Evolutionary conservation across 2,797 vertebrate genomes (phyloP).

Genomic region (Sciaenops ocellatus): DNA sequence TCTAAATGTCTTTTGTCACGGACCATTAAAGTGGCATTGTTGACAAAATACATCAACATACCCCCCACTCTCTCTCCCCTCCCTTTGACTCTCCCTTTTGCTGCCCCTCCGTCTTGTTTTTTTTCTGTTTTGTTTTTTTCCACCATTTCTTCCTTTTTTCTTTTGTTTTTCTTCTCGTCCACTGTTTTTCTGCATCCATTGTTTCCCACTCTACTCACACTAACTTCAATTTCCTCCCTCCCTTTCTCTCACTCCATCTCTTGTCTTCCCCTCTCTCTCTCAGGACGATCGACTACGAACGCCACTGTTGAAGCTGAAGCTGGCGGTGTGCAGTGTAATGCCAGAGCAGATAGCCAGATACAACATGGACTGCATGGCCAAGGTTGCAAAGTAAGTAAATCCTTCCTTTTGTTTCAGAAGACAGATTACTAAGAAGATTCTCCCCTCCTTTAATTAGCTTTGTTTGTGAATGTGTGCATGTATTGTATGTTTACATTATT

Average conservation of each 20-base stretch:
- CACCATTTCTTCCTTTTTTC: neutral
- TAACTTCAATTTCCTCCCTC: neutral
- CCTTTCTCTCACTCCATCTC: neutral
- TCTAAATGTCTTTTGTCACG: conserved; percentile 55
- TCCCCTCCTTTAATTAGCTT: neutral
- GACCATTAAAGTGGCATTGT: conserved; percentile 49
- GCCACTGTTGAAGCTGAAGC: conserved; percentile 93
- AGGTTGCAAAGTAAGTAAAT: conserved; percentile 90
- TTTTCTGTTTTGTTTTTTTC: neutral
- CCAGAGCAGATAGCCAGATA: conserved; percentile 95
- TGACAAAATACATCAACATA: conserved; percentile 43
- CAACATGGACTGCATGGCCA: conserved; percentile 93
- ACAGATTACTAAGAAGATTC: conserved; percentile 54
- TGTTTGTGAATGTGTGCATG: neutral
- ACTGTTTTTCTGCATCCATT: neutral
- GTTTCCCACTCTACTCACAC: neutral
- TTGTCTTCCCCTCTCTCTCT: neutral
- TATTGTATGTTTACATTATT: neutral
- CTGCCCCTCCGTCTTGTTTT: neutral
- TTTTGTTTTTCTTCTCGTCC: neutral
- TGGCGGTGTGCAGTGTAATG: conserved; percentile 96
- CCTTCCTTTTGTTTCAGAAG: neutral
- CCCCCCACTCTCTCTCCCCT: no score
- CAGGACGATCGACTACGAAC: conserved; percentile 95
- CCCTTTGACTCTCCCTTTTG: no score